phyloP scores from a whole-genome alignment of 2,797 vertebrate species.

The Dromococcyx pavoninus region DNA sequence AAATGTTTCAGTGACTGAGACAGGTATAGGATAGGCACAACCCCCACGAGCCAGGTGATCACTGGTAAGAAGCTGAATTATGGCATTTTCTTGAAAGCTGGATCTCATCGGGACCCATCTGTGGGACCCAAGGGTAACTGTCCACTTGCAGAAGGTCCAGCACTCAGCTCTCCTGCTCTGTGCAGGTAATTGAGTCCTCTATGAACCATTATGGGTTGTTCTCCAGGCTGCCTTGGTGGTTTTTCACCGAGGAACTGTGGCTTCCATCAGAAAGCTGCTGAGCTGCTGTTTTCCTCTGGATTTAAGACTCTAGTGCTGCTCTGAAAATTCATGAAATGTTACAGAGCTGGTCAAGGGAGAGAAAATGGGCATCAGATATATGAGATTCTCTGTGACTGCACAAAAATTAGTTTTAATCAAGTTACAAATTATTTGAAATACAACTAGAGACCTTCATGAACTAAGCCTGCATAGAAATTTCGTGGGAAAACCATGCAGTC shows the following conservation, averaged over 20 bases:
- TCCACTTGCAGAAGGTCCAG: neutral
- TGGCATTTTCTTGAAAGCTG: neutral
- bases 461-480: neutral
- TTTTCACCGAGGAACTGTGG: neutral
- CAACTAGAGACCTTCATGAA: neutral
- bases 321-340: neutral
- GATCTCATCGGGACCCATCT: neutral
- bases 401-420: neutral
- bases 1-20: neutral
- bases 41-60: fast-evolving
- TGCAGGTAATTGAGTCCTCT: neutral
- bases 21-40: neutral
- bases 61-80: neutral
- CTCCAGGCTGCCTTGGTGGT: neutral
- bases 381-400: neutral
- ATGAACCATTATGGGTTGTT: neutral
- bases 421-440: neutral
- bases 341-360: neutral
- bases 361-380: neutral
- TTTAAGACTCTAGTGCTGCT: neutral
- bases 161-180: too few relatives aligned
- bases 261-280: neutral
- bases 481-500: neutral
- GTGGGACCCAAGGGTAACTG: neutral
- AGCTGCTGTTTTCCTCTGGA: neutral